phyloP scores from a whole-genome alignment of 1,140 invertebrate genomes.

The Grapholita molesta region DNA sequence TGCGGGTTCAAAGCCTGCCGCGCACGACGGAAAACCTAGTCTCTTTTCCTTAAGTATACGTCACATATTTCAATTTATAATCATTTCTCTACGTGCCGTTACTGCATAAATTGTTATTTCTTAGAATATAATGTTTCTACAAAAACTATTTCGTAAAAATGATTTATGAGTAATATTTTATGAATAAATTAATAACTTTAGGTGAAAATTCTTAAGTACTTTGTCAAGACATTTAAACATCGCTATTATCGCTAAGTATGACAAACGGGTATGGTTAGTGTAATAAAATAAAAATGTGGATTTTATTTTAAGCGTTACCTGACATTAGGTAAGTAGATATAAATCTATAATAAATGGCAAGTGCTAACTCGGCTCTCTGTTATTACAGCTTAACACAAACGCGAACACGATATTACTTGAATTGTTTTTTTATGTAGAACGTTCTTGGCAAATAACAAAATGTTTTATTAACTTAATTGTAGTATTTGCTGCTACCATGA shows the following conservation, averaged over 20 bases:
- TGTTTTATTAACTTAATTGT: background rate
- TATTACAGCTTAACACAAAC: background rate
- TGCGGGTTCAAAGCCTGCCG: no score
- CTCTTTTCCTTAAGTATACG: no score
- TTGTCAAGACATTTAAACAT: background rate
- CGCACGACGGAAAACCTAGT: no score
- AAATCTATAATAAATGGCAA: background rate
- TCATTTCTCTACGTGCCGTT: no score
- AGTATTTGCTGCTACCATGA: no score
- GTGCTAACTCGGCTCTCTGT: background rate
- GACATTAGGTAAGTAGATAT: background rate
- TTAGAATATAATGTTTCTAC: no score
- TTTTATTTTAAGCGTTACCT: constrained; percentile 7
- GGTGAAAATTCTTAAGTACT: no score
- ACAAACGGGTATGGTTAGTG: background rate
- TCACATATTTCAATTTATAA: no score
- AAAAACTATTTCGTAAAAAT: no score
- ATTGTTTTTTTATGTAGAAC: background rate
- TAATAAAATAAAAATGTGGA: background rate
- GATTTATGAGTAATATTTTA: no score
- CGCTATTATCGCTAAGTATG: constrained; percentile 7
- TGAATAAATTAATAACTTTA: background rate
- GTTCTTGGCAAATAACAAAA: background rate
- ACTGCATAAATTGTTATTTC: no score
- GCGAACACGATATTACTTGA: background rate